A percentile compares a stretch with the other conserved stretches of the same genome.
Conservation (phyloP, 2,113 vertebrate species). For the Engraulis encrasicolus region DNA sequence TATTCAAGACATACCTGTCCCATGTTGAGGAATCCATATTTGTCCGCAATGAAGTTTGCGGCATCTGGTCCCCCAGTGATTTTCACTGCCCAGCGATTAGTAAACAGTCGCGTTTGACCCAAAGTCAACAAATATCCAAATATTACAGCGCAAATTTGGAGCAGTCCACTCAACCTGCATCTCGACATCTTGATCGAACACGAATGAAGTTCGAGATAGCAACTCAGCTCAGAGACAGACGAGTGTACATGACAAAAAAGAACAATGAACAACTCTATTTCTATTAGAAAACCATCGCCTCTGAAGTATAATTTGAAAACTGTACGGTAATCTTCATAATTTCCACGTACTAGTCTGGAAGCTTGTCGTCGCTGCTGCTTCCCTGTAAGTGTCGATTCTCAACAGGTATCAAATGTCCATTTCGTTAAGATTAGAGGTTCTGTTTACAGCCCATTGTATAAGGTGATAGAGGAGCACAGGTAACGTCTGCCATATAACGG, state of each 20-base stretch:
- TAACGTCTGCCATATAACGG: neutral
- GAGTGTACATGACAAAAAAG: neutral
- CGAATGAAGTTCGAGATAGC: neutral
- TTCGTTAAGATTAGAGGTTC: constrained; percentile 23
- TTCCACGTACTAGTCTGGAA: neutral
- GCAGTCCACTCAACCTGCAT: constrained; percentile 10
- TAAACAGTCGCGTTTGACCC: constrained; percentile 81
- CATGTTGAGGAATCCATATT: constrained; percentile 89
- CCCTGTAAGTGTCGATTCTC: constrained; percentile 10
- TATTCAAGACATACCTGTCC: constrained; percentile 84
- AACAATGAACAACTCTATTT: neutral
- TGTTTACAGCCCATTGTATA: constrained; percentile 4
- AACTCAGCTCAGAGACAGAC: constrained; percentile 2
- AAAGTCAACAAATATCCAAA: constrained; percentile 74
- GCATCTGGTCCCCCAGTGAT: constrained; percentile 78
- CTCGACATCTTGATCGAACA: constrained; percentile 17
- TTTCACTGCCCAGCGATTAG: constrained; percentile 92
- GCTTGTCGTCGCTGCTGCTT: neutral
- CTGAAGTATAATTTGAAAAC: neutral
- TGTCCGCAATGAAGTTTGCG: constrained; percentile 84
- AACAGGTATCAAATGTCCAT: constrained; percentile 11
- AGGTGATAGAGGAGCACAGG: constrained; percentile 16
- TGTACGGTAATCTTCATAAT: neutral
- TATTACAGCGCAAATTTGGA: neutral
- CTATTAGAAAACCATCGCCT: neutral